Evolutionary conservation across 2,888 invertebrate species (phyloP), one percentile per base, ranked within the genome.

Genomic region (Stenichneumon culpator): DNA sequence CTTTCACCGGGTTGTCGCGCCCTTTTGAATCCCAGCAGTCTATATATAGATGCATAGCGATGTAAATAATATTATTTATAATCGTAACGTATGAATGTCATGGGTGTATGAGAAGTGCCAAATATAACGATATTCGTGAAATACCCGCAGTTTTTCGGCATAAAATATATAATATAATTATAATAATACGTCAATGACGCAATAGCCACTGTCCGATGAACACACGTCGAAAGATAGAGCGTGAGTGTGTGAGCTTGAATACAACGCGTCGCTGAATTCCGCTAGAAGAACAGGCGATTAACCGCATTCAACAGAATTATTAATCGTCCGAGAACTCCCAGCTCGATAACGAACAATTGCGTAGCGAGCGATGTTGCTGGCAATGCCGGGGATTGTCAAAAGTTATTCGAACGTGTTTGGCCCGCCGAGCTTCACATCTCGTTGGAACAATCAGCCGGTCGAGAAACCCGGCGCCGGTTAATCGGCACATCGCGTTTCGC

Each of bases 81-180:
- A 69, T 83, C 78, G 78, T 82, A 74, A 75, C 28, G 77, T 52
- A 52, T 69, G 75, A 7, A 54, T 78, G 72, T 69, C 50, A 69
- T 70, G 52, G n/a, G 74, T 67, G 81, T 68, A 79, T 83, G 86
- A 83, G 57, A 86, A 86, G 88, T 88, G 88, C 88, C 88, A 88
- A 88, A 88, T 82, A 74, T 82, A 25, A 84, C 65, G 36, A 79
- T 79, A 50, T 28, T 50, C 69, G 69, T 65, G 75, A 75, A 67
- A 74, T 54, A 81, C 44, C 65, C 60, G 65, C 57, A 70, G 72
- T 74, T 74, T 79, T 47, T 57, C 75, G 50, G 79, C 47, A 70
- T 85, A 25, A 75, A 82, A 70, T 75, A 70, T 75, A 75, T 57
- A 9, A 57, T 25, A 75, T 78, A 77, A 78, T 78, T 72, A 69